Conservation (phyloP, 2,113 vertebrate genomes). For the Hemicordylus capensis region DNA sequence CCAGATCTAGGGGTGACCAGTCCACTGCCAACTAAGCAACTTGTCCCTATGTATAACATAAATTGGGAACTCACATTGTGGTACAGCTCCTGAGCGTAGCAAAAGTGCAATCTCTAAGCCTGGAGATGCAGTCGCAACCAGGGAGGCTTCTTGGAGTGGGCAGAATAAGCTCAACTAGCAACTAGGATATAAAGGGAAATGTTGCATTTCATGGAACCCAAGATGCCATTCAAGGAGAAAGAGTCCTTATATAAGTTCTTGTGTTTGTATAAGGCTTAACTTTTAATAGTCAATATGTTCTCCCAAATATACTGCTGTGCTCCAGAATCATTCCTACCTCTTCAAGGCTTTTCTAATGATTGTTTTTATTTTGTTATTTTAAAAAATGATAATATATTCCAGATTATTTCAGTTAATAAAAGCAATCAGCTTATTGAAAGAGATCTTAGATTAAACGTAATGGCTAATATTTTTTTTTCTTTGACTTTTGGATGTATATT, state of each 20-base stretch:
- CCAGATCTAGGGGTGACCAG: too few species aligned
- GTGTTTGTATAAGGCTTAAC: too few species aligned
- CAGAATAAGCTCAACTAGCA: too few species aligned
- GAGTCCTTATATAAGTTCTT: too few species aligned
- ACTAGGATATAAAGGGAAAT: not conserved
- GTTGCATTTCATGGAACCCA: not conserved
- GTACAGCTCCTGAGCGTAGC: too few species aligned
- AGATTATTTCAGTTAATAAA: slow-evolving; percentile 1
- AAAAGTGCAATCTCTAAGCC: too few species aligned
- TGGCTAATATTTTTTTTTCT: slow-evolving; percentile 24
- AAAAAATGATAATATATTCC: not conserved
- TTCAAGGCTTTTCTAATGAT: not conserved
- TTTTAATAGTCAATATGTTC: not conserved
- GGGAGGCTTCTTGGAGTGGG: too few species aligned
- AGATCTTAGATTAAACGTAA: not conserved
- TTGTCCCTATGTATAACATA: too few species aligned
- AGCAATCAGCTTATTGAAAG: not conserved
- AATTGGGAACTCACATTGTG: too few species aligned
- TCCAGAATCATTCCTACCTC: not conserved
- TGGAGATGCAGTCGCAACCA: too few species aligned
- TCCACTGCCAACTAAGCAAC: too few species aligned
- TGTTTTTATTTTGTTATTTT: too few species aligned
- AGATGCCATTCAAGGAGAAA: not conserved
- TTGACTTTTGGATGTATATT: slow-evolving; percentile 19
- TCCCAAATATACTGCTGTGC: not conserved